Evolutionary conservation across 1,140 invertebrate genomes (phyloP), one percentile per base, ranked within the genome.

Genomic region (Pomacea maculata): DNA sequence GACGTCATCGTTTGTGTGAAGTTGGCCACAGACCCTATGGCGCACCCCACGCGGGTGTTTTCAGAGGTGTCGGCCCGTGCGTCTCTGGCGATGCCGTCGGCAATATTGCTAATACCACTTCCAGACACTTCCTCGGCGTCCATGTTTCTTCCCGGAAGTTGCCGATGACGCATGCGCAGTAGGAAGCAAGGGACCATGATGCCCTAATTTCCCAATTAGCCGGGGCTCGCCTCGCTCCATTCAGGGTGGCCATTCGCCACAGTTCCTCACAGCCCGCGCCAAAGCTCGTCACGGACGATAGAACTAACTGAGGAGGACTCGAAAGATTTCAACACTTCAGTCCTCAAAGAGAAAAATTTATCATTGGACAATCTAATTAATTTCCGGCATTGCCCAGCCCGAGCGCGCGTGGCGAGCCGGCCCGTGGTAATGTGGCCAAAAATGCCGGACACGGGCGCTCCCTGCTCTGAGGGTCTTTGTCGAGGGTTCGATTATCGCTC

Each of bases 291-390:
- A 10, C 55, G 74, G 67, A 65, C 11, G 45, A 65, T 70, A 57
- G 77, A 25, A 70, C 34, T 71, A 19, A 10, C 15, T n/a, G 45
- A 0, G 61, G 55, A 11, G 15, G 25, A 45, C 25, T 52, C 21
- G 52, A n/a, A 9, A 25, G 15, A 29, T 70, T 78, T 78, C 77
- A 71, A 55, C 77, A 78, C 77, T 70, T 71, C 77, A 57, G 21
- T 57, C 77, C 77, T 78, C 77, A 78, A 78, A 78, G 77, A 71
- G 77, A 71, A 45, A 55, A 70, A 64, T 71, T 78, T 25, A 70
- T 78, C 77, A 78, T 68, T 25, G 77, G 67, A 78, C 77, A 78
- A 78, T 78, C 77, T 78, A 78, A 78, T 78, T 78, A 78, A 78
- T 78, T 78, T 78, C 77, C 77, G 77, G 65, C 77, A 9, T 55